Evolutionary conservation across 2,888 invertebrate genomes (phyloP), one percentile per base, ranked within the genome.

Genomic region (Biston betularia): DNA sequence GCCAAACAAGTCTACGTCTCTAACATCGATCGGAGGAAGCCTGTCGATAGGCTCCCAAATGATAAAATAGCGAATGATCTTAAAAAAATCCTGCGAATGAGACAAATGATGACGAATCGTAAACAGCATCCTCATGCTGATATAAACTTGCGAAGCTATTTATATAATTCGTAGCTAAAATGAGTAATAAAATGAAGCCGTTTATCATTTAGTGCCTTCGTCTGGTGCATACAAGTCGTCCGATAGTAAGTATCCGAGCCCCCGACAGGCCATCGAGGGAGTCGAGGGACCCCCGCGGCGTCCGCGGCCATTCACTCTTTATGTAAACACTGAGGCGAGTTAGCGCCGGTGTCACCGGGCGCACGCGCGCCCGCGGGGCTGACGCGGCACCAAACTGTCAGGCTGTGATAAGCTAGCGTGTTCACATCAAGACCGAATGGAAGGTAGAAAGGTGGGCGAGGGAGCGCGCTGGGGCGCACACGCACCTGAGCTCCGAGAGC

Each of bases 401-500:
- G 73, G 70, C 71, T 68, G 75, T 71, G 71, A 70, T 40, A 73
- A 72, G 71, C 72, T 67, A 65, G 69, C 74, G 75, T 74, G 75
- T 74, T 71, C 72, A 75, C 78, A 74, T 74, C 75, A 73, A 77
- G 76, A 72, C 55, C 73, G 74, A 72, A 69, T 63, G 60, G 62
- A 67, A 72, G 63, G 14, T 66, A 44, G 45, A 63, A 61, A 54
- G 49, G 64, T 68, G 57, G 61, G 54, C 35, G 45, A 55, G 46
- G 34, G 52, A 9, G 10, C 53, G 58, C 12, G 54, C 40, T 56
- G 48, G 46, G 12, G 65, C 24, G 66, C 55, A 60, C 58, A 82
- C 92, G 94, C 94, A 98, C 98, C 98, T 98, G 93, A 98, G 96
- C 93, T 99, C 98, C 75, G 97, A 96, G 76, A 98, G 95, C 71